Base-by-base conservation (phyloP, 64 coral and sea anemone species). In the Stichodactyla mertensii region DNA sequence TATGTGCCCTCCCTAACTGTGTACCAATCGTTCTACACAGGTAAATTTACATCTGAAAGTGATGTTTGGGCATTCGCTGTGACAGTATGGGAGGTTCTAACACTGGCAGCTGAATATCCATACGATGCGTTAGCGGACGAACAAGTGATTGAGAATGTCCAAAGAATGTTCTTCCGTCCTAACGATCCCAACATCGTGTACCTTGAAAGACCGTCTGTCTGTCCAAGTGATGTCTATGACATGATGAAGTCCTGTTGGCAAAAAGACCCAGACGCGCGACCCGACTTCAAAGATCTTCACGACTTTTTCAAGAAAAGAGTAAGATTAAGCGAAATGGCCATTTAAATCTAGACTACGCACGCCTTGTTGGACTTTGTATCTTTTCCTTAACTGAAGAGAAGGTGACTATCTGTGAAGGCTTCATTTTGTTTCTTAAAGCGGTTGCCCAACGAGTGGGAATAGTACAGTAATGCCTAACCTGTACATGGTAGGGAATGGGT, bases 31-130 rank as follows among this genome's bases (percentile, higher is more conserved):
- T 74, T 31, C 24, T 1, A 74, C n/a, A 27, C 60, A 99, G 97
- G 97, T 78, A 91, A 91, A 55, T 99, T 99, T 55, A 99, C 97
- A 6, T 92, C 97, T 0, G 70, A 89, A 69, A 95, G 93, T 90
- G 97, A 99, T 20, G 88, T 99, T 57, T 99, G 97, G 97, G 91
- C 97, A 16, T 99, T 86, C 55, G 97, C 92, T 55, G 93, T 99
- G 10, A 99, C 97, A 0, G 10, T 99, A 4, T 99, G 97, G 97
- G 97, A 99, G 84, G 91, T 99, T 54, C 93, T 99, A 14, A 95
- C 93, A 6, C 85, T 99, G 8, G 97, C 97, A 6, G 16, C 52
- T 59, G 88, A 93, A 31, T 94, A 94, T 51, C 95, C 95, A 7
- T 98, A 98, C 56, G 80, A 79, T 1, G 89, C 92, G 18, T 62